A percentile compares a stretch with the other conserved stretches of the same genome.
Evolutionary conservation across 1,140 invertebrate genomes (phyloP).

Genomic region (Pararge aegeria): DNA sequence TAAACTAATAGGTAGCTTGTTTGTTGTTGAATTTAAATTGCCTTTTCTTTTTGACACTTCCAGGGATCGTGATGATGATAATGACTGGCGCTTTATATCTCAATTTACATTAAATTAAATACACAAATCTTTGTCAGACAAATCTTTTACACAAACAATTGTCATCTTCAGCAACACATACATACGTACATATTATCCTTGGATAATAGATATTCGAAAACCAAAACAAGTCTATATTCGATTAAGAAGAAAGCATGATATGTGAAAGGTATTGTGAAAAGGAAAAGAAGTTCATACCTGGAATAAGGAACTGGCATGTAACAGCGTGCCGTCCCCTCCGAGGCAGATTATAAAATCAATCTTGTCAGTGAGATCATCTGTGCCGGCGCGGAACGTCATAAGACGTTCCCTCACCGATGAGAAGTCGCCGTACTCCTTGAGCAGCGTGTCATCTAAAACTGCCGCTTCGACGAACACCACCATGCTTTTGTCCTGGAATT

Average conservation of each 20-base stretch:
- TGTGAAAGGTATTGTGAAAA: not conserved
- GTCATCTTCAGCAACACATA: too few relatives aligned
- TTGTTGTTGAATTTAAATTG: too few relatives aligned
- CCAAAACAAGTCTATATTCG: too few relatives aligned
- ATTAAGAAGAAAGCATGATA: not conserved
- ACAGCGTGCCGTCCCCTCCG: slow-evolving; percentile 96
- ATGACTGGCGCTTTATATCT: too few relatives aligned
- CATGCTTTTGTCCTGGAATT: slow-evolving; percentile 93
- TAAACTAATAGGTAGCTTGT: too few relatives aligned
- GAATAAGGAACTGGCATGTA: slow-evolving; percentile 97
- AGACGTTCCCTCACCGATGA: slow-evolving; percentile 88
- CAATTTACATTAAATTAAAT: too few relatives aligned
- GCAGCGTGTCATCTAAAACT: slow-evolving; percentile 89
- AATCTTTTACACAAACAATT: too few relatives aligned
- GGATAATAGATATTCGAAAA: too few relatives aligned
- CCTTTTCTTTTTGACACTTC: too few relatives aligned
- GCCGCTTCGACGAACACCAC: slow-evolving; percentile 95
- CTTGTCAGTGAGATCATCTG: slow-evolving; percentile 93
- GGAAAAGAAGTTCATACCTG: slow-evolving; percentile 46
- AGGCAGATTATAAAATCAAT: slow-evolving; percentile 98
- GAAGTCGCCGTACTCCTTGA: slow-evolving; percentile 87
- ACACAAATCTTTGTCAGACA: too few relatives aligned
- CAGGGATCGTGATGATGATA: too few relatives aligned
- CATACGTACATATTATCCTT: too few relatives aligned
- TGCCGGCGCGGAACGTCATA: slow-evolving; percentile 94